Evolutionary conservation across 2,797 vertebrate species (phyloP), one percentile per base, ranked within the genome.

Genomic region (Halcyon leucocephala): DNA sequence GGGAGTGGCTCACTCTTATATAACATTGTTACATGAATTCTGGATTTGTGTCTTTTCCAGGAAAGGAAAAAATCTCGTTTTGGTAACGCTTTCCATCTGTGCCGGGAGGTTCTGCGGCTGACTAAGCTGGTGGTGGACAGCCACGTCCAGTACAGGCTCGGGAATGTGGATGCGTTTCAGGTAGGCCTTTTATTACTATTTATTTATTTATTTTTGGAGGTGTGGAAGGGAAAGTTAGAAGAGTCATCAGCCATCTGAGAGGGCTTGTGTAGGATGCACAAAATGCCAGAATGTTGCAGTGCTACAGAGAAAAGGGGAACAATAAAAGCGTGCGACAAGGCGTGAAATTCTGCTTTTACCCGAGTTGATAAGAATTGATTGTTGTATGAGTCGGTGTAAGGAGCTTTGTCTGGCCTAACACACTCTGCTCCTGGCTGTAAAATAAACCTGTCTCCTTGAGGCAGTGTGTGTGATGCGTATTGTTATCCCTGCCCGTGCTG

Each of bases 91-190:
- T 99, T 99, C 97, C 99, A 99, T 93, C 97, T 99, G 93, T 99
- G 99, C 93, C 98, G 99, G 85, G 99, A 99, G 97, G 99, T 99
- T 91, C 97, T 99, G 90, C 98, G 99, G 57, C 98, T 99, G 81
- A 99, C 99, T 76, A 99, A 99, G 96, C 97, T 99, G 96, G 99
- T 99, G 96, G 99, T 99, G 91, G 99, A 99, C 97, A 99, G 99
- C 95, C 99, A 99, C 0, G 99, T 99, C 79, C 99, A 99, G 93
- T 99, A 99, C 98, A 98, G 99, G 49, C 97, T 99, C 95, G 99
- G 99, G 89, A 99, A 99, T 20, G 99, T 99, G 71, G 99, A 99
- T 35, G 99, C 99, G 1, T 99, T 99, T 97, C 99, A 99, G 99
- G 99, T 99, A 77, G 93, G 73, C 48, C 65, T 37, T 33, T 37